Base-by-base conservation (phyloP, 2,113 vertebrate species). In the Proteles cristata region DNA sequence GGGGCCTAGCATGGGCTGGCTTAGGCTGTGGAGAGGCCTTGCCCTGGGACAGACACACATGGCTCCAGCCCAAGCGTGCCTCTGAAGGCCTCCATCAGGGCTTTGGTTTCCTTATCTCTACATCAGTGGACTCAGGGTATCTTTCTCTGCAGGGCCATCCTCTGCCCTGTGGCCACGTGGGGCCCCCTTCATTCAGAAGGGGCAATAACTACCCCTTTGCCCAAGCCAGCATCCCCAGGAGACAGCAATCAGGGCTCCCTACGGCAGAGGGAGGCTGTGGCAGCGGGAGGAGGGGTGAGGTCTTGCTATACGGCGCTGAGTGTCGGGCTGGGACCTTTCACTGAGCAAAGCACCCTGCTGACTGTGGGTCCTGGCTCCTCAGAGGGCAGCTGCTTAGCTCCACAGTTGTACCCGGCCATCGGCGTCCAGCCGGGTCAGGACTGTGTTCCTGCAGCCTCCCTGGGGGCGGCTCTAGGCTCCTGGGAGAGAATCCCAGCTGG, bases 1-100 rank as follows among this genome's bases (percentile, higher is more conserved):
- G 48, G n/a, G 16, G 16, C 35, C 88, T 28, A 3, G 48, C 31
- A 0, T 0, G 0, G 31, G 28, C 65, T 31, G 33, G 19, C 45
- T 43, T 81, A 5, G 33, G 50, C 10, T n/a, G 45, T 15, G 77
- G 28, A 93, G 79, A 4, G 17, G 17, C 16, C 33, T 11, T n/a
- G 68, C 35, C 53, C 61, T 10, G 55, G 87, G 19, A 89, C 19
- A 63, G 17, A 43, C 69, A 55, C 33, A 15, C 7, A 26, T 58
- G 19, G 17, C 19, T 19, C 21, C 19, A n/a, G 19, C n/a, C n/a
- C 87, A 50, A 39, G 39, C 39, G 39, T 39, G 3, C 39, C 39
- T 39, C 39, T 39, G 39, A 39, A 39, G 39, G 39, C 39, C 39
- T 39, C 39, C 39, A 39, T 39, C 39, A 39, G 39, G 39, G 39